These are phyloP conservation scores for Cryptoblepharus egeriae DNA, from an alignment of 2,797 vertebrate species.

Conservation along the genomic window DNA sequence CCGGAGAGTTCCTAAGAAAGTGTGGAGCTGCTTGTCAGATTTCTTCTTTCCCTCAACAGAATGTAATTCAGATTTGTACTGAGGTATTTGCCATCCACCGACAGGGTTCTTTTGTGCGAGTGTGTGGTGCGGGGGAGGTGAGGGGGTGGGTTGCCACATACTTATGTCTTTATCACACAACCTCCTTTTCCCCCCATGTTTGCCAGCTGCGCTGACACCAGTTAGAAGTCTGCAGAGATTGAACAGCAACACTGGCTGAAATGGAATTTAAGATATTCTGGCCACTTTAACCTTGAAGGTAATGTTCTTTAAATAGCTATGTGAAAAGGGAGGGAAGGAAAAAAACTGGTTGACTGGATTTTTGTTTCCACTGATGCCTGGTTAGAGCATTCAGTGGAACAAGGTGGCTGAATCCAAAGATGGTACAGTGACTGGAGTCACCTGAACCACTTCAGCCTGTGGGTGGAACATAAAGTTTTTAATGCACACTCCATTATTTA, in stretches of 20 bases:
- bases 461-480: too few relatives aligned
- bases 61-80: conserved; percentile 3
- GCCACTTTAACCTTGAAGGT: not conserved
- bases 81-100: conserved; percentile 16
- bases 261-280: not conserved
- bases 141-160: not conserved
- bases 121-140: not conserved
- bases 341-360: not conserved
- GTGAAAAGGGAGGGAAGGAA: not conserved
- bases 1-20: not conserved
- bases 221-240: not conserved
- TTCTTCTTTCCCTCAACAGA: not conserved
- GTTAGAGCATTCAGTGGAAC: too few relatives aligned
- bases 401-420: too few relatives aligned
- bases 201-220: not conserved
- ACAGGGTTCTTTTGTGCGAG: conserved; percentile 4
- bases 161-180: not conserved
- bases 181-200: not conserved
- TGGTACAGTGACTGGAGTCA: too few relatives aligned
- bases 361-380: not conserved
- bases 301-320: not conserved
- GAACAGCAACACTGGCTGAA: not conserved
- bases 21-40: not conserved
- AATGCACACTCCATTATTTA: too few relatives aligned
- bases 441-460: too few relatives aligned